A percentile compares a stretch with the other conserved stretches of the same genome.
phyloP scores from a whole-genome alignment of 2,797 vertebrate species.

The Danio albolineatus region DNA sequence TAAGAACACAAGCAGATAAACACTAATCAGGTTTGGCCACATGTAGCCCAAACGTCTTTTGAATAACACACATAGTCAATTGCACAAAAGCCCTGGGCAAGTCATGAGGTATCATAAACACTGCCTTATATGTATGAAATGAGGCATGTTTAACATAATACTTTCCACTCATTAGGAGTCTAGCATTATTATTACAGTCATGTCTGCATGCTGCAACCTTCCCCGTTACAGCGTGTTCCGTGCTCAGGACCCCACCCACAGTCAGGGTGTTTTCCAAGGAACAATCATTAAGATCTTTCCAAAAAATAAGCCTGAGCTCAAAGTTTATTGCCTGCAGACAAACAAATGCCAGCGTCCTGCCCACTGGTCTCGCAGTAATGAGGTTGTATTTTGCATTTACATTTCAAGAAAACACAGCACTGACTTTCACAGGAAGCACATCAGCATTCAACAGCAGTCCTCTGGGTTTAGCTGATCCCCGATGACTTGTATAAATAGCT shows the following conservation, averaged over 20 bases:
- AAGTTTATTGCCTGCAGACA: slow-evolving; percentile 32
- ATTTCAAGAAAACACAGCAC: slow-evolving; percentile 10
- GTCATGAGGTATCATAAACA: slow-evolving; percentile 1
- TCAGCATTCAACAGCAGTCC: slow-evolving; percentile 11
- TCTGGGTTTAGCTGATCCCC: slow-evolving; percentile 5
- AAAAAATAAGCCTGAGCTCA: slow-evolving; percentile 25
- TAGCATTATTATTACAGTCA: slow-evolving; percentile 21
- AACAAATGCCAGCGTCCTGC: slow-evolving; percentile 10
- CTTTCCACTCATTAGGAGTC: slow-evolving; percentile 1
- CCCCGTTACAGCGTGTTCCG: slow-evolving; percentile 22
- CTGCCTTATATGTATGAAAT: slow-evolving; percentile 13
- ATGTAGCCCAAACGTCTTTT: slow-evolving; percentile 10
- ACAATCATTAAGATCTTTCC: slow-evolving; percentile 39
- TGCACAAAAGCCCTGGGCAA: slow-evolving; percentile 4
- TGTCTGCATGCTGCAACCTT: slow-evolving; percentile 51
- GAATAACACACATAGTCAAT: background rate
- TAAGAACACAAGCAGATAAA: slow-evolving; percentile 32
- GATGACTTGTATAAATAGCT: slow-evolving; percentile 23
- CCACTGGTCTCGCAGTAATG: slow-evolving; percentile 1
- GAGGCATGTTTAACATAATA: background rate
- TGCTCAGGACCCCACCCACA: slow-evolving; percentile 30
- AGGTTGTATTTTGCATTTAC: background rate
- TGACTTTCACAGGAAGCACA: slow-evolving; percentile 15
- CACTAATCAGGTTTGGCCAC: slow-evolving; percentile 8
- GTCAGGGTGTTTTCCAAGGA: slow-evolving; percentile 39